Percentiles rank a stretch among this genome's conserved stretches.
Conservation (phyloP, 2,888 invertebrate species). For the Amiota minor region DNA sequence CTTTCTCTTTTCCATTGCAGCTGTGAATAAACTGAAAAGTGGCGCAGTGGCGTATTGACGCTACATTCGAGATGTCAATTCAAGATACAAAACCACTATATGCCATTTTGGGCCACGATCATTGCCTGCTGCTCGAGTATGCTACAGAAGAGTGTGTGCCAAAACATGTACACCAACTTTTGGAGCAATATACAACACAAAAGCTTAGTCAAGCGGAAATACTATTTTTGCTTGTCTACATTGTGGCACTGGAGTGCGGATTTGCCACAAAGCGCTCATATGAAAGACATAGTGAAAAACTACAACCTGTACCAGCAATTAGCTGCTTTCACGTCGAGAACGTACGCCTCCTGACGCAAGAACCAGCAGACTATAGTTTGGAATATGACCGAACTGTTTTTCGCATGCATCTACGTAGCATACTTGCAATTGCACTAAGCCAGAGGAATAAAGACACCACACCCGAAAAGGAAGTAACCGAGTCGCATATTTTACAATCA, state of each 20-base stretch:
- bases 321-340: slow-evolving; percentile 60
- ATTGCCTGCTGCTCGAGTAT: slow-evolving; percentile 59
- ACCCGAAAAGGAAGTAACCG: background rate
- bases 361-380: slow-evolving; percentile 24
- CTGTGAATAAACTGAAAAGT: slow-evolving; percentile 16
- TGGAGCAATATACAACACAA: slow-evolving; percentile 45
- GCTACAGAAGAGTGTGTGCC: slow-evolving; percentile 62
- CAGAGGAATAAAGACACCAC: background rate
- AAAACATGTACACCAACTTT: slow-evolving; percentile 58
- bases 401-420: slow-evolving; percentile 46
- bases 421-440: slow-evolving; percentile 32
- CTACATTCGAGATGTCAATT: too few species aligned
- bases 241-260: slow-evolving; percentile 68
- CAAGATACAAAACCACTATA: background rate
- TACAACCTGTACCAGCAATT: slow-evolving; percentile 48
- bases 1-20: slow-evolving; percentile 8
- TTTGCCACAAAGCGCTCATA: slow-evolving; percentile 55
- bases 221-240: slow-evolving; percentile 63
- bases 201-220: slow-evolving; percentile 53
- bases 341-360: slow-evolving; percentile 50
- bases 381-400: slow-evolving; percentile 37
- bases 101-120: background rate
- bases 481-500: slow-evolving; percentile 36
- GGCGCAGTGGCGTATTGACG: background rate
- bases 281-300: slow-evolving; percentile 36